These are phyloP conservation scores for Atopsyche davidsoni DNA, from an alignment of 1,140 invertebrate genomes.

Conservation along the genomic window DNA sequence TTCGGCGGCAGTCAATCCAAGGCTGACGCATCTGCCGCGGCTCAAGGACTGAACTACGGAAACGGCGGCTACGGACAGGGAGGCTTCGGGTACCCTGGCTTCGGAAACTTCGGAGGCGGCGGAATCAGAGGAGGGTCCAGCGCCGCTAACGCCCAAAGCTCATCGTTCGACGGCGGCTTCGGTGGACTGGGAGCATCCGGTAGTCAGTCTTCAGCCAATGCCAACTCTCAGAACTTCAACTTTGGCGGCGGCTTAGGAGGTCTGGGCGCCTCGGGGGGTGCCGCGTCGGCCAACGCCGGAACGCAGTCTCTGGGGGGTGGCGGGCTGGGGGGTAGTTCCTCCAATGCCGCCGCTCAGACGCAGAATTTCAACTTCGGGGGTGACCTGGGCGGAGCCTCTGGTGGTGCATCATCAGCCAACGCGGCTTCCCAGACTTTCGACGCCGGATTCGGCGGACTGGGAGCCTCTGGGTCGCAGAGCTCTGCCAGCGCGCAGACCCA, in stretches of 20 bases:
- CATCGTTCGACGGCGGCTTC: slow-evolving; percentile 15
- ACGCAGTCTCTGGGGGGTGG: slow-evolving; percentile 8
- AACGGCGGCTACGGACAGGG: slow-evolving; percentile 4
- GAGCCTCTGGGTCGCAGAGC: not conserved
- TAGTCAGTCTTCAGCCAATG: slow-evolving; percentile 3
- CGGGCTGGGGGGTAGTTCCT: not conserved
- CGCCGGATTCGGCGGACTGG: not conserved
- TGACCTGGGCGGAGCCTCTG: slow-evolving; percentile 9
- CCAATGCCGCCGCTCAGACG: slow-evolving; percentile 15
- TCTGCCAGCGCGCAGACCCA: slow-evolving; percentile 21
- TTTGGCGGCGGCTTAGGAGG: not conserved
- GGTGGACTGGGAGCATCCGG: slow-evolving; percentile 1
- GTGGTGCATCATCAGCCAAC: slow-evolving; percentile 13
- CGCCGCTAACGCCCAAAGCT: slow-evolving; percentile 17
- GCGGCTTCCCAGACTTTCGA: slow-evolving; percentile 11
- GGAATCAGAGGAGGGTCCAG: slow-evolving; percentile 14
- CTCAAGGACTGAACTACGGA: not conserved
- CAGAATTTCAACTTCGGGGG: slow-evolving; percentile 14
- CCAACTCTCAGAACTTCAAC: slow-evolving; percentile 6
- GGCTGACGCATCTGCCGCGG: slow-evolving; percentile 1
- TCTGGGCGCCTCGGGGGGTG: slow-evolving; percentile 6
- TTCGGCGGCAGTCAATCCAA: slow-evolving; percentile 2
- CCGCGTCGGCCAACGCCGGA: slow-evolving; percentile 6
- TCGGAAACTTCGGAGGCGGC: slow-evolving; percentile 7
- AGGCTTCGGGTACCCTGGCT: slow-evolving; percentile 2